Percentiles rank a stretch among this genome's conserved stretches.
Conservation (phyloP, 2,888 invertebrate genomes). For the Blastobasis adustella region DNA sequence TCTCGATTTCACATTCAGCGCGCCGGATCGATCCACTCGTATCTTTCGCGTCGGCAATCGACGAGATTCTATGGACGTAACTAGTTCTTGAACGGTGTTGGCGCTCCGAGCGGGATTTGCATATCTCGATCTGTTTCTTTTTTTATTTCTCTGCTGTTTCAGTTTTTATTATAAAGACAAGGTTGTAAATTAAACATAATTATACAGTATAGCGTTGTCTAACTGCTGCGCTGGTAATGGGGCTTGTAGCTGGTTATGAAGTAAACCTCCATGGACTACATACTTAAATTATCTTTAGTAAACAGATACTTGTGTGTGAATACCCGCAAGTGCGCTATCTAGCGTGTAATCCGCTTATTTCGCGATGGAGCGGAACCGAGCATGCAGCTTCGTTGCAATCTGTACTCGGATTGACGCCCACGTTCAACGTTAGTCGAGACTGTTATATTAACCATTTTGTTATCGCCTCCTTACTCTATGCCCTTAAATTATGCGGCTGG, state of each 20-base stretch:
- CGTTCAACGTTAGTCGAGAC: neutral
- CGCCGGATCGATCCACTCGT: constrained; percentile 33
- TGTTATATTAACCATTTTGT: no score
- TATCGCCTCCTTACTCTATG: no score
- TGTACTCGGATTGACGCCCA: constrained; percentile 7
- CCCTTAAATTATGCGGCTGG: no score
- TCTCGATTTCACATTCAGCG: constrained; percentile 64
- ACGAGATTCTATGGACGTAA: constrained; percentile 26
- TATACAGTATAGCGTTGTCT: no score
- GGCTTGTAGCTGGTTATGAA: no score
- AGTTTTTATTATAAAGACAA: no score
- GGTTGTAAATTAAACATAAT: no score
- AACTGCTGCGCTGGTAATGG: no score
- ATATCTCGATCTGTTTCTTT: constrained; percentile 9
- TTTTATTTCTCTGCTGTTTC: neutral
- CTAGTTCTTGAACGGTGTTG: constrained; percentile 24
- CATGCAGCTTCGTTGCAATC: constrained; percentile 3
- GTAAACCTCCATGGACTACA: no score
- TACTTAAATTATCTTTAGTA: no score
- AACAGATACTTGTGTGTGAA: neutral
- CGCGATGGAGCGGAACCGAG: constrained; percentile 2
- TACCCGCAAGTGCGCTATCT: constrained; percentile 1
- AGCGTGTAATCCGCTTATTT: constrained; percentile 9
- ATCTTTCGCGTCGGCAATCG: constrained; percentile 22
- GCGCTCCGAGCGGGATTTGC: constrained; percentile 19